phyloP scores from a whole-genome alignment of 2,797 vertebrate species.

The Sylvilagus floridanus region DNA sequence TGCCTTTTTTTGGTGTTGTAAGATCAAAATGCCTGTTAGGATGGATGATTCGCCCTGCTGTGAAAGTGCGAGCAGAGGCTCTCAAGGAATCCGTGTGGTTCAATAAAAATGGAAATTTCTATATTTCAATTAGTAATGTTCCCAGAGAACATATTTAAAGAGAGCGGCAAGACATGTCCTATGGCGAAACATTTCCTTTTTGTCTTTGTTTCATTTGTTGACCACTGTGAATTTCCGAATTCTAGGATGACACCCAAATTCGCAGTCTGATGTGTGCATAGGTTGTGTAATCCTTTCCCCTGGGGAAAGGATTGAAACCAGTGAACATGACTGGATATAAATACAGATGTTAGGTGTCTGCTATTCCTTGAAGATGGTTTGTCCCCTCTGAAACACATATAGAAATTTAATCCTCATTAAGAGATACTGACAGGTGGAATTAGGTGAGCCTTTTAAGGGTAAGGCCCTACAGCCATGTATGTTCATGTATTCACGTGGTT shows the following conservation, averaged over 20 bases:
- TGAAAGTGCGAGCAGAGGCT: neutral
- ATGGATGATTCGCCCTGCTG: neutral
- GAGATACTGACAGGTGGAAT: no score
- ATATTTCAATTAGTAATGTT: constrained; percentile 27
- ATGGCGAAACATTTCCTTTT: neutral
- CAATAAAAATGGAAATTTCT: neutral
- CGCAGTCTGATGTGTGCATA: neutral
- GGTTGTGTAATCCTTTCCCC: no score
- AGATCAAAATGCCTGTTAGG: neutral
- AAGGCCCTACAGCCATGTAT: no score
- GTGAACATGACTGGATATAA: neutral
- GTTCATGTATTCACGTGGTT: no score
- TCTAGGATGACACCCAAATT: neutral
- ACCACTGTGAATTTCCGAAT: neutral
- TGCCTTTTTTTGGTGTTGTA: neutral
- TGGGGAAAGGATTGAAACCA: neutral
- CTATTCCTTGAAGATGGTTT: no score
- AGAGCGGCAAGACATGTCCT: neutral
- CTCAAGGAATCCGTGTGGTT: neutral
- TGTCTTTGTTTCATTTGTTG: neutral
- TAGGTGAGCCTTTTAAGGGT: no score
- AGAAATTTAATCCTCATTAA: no score
- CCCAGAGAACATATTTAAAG: neutral
- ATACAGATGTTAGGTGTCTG: neutral
- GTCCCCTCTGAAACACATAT: no score